Evolutionary conservation across 2,113 vertebrate species (phyloP), one percentile per base, ranked within the genome.

Genomic region (Perccottus glenii): DNA sequence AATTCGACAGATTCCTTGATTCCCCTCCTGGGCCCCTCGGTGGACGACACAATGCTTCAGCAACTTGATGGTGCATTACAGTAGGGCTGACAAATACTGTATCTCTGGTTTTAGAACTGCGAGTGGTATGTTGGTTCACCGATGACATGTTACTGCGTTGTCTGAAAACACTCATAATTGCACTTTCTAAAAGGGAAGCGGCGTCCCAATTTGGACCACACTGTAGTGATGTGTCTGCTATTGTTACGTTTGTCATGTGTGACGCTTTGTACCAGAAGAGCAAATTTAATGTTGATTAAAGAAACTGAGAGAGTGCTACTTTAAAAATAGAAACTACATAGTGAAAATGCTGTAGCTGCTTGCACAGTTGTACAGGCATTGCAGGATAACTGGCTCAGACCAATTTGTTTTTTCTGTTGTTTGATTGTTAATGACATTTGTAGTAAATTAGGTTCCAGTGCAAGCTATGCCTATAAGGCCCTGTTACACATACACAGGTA

Each of bases 1-100:
- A 90, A 84, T 91, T 61, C 85, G 89, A 91, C 83, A 90, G 84
- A 80, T 83, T 78, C 82, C 84, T 71, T 86, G 87, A 91, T 90
- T 89, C 80, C 83, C 89, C 87, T 91, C 81, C 83, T 82, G 89
- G 91, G 90, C 78, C 74, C 84, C 73, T 81, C 75, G 19, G 19
- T 78, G 66, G 78, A 81, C 70, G 64, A 89, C 52, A 81, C 70
- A 50, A 49, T 77, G 79, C 81, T 74, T 82, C 85, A 87, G 76
- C 56, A 68, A 80, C 75, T 74, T 67, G 67, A 85, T 82, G 87
- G 76, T 76, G 69, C 80, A 76, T 84, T 84, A 82, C 75, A 85
- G 77, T 84, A 89, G 89, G 87, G 89, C 87, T 88, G 91, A 91
- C 86, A 90, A 92, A 88, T 86, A 46, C 44, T 51, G 16, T 32